phyloP scores from a whole-genome alignment of 2,888 invertebrate species.

The Congeria kusceri region DNA sequence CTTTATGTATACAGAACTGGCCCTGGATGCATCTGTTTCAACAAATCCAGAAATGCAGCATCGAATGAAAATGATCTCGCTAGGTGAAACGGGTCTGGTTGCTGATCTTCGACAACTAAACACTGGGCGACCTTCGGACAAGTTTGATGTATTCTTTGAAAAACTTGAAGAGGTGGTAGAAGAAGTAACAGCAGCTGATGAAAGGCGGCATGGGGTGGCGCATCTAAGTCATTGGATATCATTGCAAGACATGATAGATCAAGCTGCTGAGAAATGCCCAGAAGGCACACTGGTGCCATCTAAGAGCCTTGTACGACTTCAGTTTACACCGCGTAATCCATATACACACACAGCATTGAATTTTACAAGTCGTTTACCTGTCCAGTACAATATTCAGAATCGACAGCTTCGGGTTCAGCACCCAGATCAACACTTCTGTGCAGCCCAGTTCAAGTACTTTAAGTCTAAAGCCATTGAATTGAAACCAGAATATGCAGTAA shows the following conservation, averaged over 20 bases:
- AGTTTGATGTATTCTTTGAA: slow-evolving; percentile 42
- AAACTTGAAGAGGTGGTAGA: slow-evolving; percentile 36
- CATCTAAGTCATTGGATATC: slow-evolving; percentile 52
- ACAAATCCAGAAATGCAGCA: slow-evolving; percentile 28
- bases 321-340: slow-evolving; percentile 51
- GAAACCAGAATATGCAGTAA: background rate
- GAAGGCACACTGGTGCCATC: slow-evolving; percentile 46
- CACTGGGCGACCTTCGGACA: slow-evolving; percentile 32
- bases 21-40: slow-evolving; percentile 43
- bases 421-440: slow-evolving; percentile 45
- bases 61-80: slow-evolving; percentile 25
- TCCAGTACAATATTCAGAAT: slow-evolving; percentile 56
- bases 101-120: slow-evolving; percentile 37
- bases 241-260: slow-evolving; percentile 33
- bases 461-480: slow-evolving; percentile 43
- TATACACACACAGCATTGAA: slow-evolving; percentile 37
- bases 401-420: slow-evolving; percentile 44
- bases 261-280: slow-evolving; percentile 50
- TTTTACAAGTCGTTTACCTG: slow-evolving; percentile 32
- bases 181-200: slow-evolving; percentile 49
- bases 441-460: slow-evolving; percentile 45
- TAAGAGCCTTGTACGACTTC: slow-evolving; percentile 41
- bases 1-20: slow-evolving; percentile 40
- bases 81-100: slow-evolving; percentile 41
- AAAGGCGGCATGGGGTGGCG: slow-evolving; percentile 38